Conservation (phyloP, 1,140 invertebrate species). For the Gonioctena quinquepunctata region DNA sequence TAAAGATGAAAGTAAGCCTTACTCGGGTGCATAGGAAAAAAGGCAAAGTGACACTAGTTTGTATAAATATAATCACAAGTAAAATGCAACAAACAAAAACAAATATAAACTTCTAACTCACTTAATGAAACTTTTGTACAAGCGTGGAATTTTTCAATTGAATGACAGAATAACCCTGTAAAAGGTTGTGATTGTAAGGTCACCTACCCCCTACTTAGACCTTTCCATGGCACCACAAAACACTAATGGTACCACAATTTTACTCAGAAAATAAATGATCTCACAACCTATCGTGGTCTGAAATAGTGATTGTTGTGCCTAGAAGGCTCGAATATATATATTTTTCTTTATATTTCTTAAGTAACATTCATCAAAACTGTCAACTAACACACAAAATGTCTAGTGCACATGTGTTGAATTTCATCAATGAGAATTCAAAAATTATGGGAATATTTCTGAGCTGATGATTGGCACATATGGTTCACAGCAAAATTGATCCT, state of each 20-base stretch:
- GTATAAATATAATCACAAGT: no score
- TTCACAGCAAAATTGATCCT: no score
- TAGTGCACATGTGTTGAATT: conserved; percentile 1
- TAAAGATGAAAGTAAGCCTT: no score
- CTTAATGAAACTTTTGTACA: not conserved
- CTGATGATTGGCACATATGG: not conserved
- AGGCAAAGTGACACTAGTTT: no score
- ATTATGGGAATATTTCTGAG: not conserved
- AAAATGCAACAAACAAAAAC: no score
- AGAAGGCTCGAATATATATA: conserved; percentile 7
- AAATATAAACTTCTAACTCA: no score
- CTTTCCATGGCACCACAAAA: not conserved
- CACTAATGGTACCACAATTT: conserved; percentile 13
- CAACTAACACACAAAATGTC: not conserved
- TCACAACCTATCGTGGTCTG: conserved; percentile 21
- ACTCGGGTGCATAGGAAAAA: no score
- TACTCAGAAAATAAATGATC: conserved; percentile 4
- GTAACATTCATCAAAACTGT: conserved; percentile 27
- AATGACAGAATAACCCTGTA: not conserved
- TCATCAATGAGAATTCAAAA: not conserved
- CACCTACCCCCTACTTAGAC: not conserved
- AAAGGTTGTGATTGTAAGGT: conserved; percentile 2
- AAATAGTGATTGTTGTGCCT: conserved; percentile 23
- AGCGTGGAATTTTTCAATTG: not conserved
- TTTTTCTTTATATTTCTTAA: conserved; percentile 31